A percentile compares a stretch with the other conserved stretches of the same genome.
phyloP scores from a whole-genome alignment of 1,140 invertebrate genomes.

The Meloidogyne hapla region DNA sequence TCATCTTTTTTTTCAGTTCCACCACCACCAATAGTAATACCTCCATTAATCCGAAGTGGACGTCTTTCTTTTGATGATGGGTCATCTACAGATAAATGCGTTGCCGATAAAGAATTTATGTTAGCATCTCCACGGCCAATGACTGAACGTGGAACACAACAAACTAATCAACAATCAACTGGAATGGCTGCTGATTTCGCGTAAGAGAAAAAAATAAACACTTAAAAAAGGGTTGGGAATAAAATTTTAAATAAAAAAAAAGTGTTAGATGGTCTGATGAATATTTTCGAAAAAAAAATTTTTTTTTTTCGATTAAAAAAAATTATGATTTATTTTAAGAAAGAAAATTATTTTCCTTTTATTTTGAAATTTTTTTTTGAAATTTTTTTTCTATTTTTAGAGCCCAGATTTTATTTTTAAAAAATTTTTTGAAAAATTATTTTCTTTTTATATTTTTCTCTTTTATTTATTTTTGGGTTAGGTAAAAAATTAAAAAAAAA shows the following conservation, averaged over 20 bases:
- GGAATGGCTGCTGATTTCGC: conserved; percentile 25
- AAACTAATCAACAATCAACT: no score
- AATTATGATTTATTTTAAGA: no score
- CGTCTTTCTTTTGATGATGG: background rate
- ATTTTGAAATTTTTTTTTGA: no score
- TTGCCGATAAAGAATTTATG: background rate
- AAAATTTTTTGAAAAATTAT: no score
- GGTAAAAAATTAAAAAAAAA: no score
- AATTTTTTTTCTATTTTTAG: no score
- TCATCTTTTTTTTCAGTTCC: background rate
- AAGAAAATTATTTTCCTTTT: no score
- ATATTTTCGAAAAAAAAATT: no score
- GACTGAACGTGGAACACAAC: background rate
- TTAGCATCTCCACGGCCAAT: background rate
- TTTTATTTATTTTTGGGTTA: no score
- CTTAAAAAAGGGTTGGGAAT: background rate
- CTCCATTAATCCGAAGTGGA: background rate
- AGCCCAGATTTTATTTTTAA: no score
- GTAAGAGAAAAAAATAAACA: conserved; percentile 19
- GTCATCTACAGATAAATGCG: background rate
- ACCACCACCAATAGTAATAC: conserved; percentile 22
- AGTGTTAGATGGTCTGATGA: background rate
- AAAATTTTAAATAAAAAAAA: background rate
- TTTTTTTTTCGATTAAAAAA: no score
- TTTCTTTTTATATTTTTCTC: no score